Base-by-base conservation (phyloP, 2,113 vertebrate genomes). In the Baryphthengus martii region DNA sequence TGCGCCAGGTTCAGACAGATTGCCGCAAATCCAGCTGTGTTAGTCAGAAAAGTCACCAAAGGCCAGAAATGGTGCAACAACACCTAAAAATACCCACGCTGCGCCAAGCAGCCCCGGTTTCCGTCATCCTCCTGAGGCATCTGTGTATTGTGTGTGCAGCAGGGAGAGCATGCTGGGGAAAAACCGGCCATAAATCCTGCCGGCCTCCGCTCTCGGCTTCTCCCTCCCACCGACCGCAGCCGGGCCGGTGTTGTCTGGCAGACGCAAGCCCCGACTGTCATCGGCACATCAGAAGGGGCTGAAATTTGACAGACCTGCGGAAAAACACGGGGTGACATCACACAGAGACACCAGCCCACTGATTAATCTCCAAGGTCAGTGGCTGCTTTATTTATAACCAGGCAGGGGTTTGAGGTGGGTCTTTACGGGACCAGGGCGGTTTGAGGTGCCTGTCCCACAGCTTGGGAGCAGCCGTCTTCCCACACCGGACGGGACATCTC, bases 281-380 rank as follows among this genome's bases (percentile, higher is more conserved):
- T 3, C 63, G 18, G 56, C 45, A 2, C 3, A 42, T 58, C 90
- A 37, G 58, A 62, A 21, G 0, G 70, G 78, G 87, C 85, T 93
- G 86, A 82, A 29, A 14, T 4, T 87, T 5, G 81, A 35, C 92
- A 91, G 95, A 82, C 88, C 89, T 87, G 85, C 89, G 91, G 91
- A 91, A 96, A 95, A 95, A 96, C 95, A 85, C 26, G n/a, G 67
- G 44, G 87, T 96, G 95, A 97, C 95, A 94, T 96, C 96, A 52
- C 68, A 13, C 86, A 96, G 93, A 90, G 94, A 85, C 87, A 96
- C 73, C 29, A 5, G 79, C 82, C 70, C 66, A 42, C 91, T 83
- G 89, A 91, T 91, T 44, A 13, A 94, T 91, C 85, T 52, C 78
- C 20, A 1, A 71, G 93, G 67, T 94, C 93, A 71, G 78, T 0